Evolutionary conservation across 2,888 invertebrate species (phyloP), one percentile per base, ranked within the genome.

Genomic region (Norana najaformis): DNA sequence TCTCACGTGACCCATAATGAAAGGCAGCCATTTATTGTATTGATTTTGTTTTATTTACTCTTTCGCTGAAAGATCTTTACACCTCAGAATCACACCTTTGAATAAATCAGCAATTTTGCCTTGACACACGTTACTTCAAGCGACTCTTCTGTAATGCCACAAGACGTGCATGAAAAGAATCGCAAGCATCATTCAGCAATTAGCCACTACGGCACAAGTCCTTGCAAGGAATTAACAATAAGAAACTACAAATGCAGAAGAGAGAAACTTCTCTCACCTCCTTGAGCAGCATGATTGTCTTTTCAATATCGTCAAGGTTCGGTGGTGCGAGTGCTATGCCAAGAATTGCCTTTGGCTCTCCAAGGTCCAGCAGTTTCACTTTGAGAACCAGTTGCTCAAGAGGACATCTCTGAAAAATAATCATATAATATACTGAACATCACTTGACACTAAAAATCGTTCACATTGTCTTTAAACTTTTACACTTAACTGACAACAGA

Each of bases 321-420:
- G 99, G 99, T 34, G 98, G 98, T 93, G 97, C 97, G 94, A 99
- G 96, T 1, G 98, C 97, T 47, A 97, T 95, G 0, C 97, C 97
- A 0, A 99, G 95, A 41, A 98, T 96, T 47, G 97, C 96, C 53
- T 97, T 97, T 0, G 97, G 97, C 91, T 96, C 96, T 35, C 97
- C 97, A 96, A 98, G 96, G 88, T 97, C 96, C 89, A 99, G 94
- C 93, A 97, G 94, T 94, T 99, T 99, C 0, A 97, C 96, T 90
- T 97, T 96, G 0, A 99, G 95, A 30, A 98, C 96, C 88, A 97
- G 95, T 88, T 96, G 96, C 93, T 97, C 97, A 37, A 99, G 95
- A 0, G 98, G 97, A 90, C 97, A 97, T 41, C 97, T 96, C 92
- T 96, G 94, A 88, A 90, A 37, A 14, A n/a, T 5, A 89, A 89